These are phyloP conservation scores for Pyrochroa serraticornis DNA, from an alignment of 2,888 invertebrate species.

Conservation along the genomic window DNA sequence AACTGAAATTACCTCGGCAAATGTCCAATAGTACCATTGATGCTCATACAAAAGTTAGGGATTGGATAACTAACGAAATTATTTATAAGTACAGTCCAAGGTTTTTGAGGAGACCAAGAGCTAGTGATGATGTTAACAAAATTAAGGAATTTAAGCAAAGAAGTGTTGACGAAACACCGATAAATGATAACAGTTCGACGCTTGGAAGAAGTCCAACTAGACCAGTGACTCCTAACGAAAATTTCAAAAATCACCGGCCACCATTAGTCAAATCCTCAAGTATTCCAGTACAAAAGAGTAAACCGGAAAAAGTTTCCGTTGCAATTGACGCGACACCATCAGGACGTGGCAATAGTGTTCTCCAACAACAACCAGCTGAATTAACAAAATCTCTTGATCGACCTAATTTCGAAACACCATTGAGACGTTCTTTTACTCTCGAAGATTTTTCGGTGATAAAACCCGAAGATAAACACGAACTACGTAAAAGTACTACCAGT, in stretches of 20 bases:
- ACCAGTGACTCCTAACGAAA: slow-evolving; percentile 51
- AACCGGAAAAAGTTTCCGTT: slow-evolving; percentile 73
- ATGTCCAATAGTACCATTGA: slow-evolving; percentile 82
- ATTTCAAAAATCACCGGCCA: slow-evolving; percentile 32
- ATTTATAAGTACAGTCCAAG: slow-evolving; percentile 74
- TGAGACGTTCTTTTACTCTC: slow-evolving; percentile 60
- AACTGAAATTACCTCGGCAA: slow-evolving; percentile 72
- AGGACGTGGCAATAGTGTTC: slow-evolving; percentile 72
- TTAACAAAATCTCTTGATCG: slow-evolving; percentile 68
- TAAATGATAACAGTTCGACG: slow-evolving; percentile 49
- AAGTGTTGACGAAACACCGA: slow-evolving; percentile 44
- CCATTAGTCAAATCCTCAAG: slow-evolving; percentile 44
- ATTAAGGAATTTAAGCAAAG: slow-evolving; percentile 22
- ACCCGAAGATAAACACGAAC: slow-evolving; percentile 36
- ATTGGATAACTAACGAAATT: slow-evolving; percentile 85
- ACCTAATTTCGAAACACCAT: slow-evolving; percentile 43
- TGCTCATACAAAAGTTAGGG: slow-evolving; percentile 83
- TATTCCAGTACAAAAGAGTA: slow-evolving; percentile 41
- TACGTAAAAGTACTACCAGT: slow-evolving; percentile 50
- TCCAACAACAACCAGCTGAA: slow-evolving; percentile 80
- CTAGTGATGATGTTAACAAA: slow-evolving; percentile 39
- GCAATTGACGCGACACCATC: slow-evolving; percentile 81
- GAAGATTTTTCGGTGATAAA: slow-evolving; percentile 52
- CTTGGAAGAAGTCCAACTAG: slow-evolving; percentile 53
- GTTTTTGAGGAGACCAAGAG: slow-evolving; percentile 63